phyloP scores from a whole-genome alignment of 2,888 invertebrate species.

The Saturnia pavonia region DNA sequence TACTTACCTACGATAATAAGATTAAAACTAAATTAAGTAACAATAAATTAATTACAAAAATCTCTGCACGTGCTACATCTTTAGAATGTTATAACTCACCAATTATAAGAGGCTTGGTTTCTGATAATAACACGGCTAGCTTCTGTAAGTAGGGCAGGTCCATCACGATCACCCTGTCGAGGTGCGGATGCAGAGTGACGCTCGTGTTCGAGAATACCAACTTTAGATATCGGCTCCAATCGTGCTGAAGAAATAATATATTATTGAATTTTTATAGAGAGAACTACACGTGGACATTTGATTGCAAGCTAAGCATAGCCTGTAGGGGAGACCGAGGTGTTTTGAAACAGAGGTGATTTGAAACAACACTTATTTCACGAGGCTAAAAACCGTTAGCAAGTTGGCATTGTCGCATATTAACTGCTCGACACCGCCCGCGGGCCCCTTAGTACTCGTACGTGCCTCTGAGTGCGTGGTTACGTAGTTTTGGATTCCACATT shows the following conservation, averaged over 20 bases:
- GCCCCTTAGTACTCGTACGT: too few relatives aligned
- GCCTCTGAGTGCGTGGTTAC: too few relatives aligned
- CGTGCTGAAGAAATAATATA: constrained; percentile 69
- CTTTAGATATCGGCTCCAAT: constrained; percentile 83
- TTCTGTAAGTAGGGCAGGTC: constrained; percentile 85
- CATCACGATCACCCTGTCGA: constrained; percentile 84
- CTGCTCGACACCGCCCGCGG: too few relatives aligned
- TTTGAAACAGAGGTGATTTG: too few relatives aligned
- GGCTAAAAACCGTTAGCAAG: too few relatives aligned
- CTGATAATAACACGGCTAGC: constrained; percentile 77
- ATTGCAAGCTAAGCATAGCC: background rate
- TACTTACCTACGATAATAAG: background rate
- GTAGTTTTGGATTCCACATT: too few relatives aligned
- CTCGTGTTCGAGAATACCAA: constrained; percentile 82
- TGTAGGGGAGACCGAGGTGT: too few relatives aligned
- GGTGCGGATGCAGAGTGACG: constrained; percentile 70
- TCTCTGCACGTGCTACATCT: background rate
- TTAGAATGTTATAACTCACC: constrained; percentile 64
- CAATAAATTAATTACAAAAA: background rate
- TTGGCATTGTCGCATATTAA: too few relatives aligned
- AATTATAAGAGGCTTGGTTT: constrained; percentile 77
- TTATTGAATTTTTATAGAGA: background rate
- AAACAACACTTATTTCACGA: too few relatives aligned
- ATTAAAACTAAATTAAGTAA: background rate
- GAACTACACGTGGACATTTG: background rate